Percentiles rank a stretch among this genome's conserved stretches.
Conservation (phyloP, 2,797 vertebrate genomes). For the Melopsittacus undulatus region DNA sequence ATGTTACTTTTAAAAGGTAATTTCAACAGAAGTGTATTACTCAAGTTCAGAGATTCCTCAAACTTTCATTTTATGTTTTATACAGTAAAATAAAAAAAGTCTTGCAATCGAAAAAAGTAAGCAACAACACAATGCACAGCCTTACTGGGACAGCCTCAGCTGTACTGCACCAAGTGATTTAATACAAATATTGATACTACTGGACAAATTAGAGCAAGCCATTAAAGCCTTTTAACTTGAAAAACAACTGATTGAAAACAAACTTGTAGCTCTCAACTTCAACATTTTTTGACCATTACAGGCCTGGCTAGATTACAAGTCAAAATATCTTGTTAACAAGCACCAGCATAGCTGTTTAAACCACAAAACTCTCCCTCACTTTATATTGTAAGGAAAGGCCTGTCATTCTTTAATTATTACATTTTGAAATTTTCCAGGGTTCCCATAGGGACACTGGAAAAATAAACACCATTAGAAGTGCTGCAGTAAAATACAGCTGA, state of each 20-base stretch:
- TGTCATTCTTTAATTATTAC: constrained; percentile 52
- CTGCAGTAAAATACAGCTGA: background rate
- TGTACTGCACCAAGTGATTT: background rate
- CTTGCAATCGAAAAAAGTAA: background rate
- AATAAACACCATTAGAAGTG: constrained; percentile 38
- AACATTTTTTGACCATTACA: constrained; percentile 53
- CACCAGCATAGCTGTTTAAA: constrained; percentile 48
- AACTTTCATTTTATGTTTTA: background rate
- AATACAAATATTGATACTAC: constrained; percentile 3
- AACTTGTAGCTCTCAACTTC: background rate
- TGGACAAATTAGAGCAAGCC: constrained; percentile 32
- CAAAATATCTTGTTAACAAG: constrained; percentile 53
- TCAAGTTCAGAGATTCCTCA: background rate
- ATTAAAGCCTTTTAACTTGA: constrained; percentile 36
- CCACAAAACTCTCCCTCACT: constrained; percentile 54
- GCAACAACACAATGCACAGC: background rate
- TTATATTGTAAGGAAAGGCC: constrained; percentile 34
- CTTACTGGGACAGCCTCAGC: background rate
- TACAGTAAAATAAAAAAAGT: background rate
- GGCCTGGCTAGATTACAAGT: constrained; percentile 37
- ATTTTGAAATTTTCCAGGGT: constrained; percentile 52
- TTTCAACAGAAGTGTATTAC: background rate
- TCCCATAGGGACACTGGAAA: constrained; percentile 60
- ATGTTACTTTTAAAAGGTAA: background rate
- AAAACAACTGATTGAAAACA: constrained; percentile 43